Conservation (phyloP, 2,888 invertebrate genomes). For the Eledona agricola region DNA sequence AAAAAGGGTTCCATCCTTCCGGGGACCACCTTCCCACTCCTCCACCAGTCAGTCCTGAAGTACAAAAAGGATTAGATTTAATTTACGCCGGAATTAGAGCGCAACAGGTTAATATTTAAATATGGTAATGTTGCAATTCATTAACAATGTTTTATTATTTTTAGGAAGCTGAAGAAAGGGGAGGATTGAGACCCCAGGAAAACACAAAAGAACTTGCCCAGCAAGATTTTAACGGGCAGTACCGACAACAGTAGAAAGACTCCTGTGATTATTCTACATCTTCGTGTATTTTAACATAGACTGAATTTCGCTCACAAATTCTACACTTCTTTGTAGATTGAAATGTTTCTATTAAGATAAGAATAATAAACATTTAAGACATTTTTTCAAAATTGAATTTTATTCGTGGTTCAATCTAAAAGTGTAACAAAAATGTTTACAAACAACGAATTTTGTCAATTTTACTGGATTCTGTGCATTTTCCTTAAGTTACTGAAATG, state of each 20-base stretch:
- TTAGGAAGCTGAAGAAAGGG: slow-evolving; percentile 69
- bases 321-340: no score
- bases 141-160: slow-evolving; percentile 1
- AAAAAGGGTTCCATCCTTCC: slow-evolving; percentile 81
- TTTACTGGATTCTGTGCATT: no score
- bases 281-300: slow-evolving; percentile 21
- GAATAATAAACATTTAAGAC: no score
- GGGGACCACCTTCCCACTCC: slow-evolving; percentile 87
- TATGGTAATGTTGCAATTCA: neutral
- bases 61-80: slow-evolving; percentile 86
- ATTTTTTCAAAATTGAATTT: no score
- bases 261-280: slow-evolving; percentile 30
- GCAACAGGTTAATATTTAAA: slow-evolving; percentile 63
- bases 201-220: slow-evolving; percentile 55
- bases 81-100: slow-evolving; percentile 84
- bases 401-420: no score
- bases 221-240: slow-evolving; percentile 72
- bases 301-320: slow-evolving; percentile 25
- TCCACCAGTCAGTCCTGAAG: slow-evolving; percentile 83
- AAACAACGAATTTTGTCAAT: no score
- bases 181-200: slow-evolving; percentile 66
- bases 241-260: slow-evolving; percentile 62
- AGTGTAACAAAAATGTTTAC: no score
- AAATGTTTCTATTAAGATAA: no score
- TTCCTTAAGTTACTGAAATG: no score